Percentiles rank a stretch among this genome's conserved stretches.
phyloP scores from a whole-genome alignment of 2,888 invertebrate genomes.

The Thecophora atra region DNA sequence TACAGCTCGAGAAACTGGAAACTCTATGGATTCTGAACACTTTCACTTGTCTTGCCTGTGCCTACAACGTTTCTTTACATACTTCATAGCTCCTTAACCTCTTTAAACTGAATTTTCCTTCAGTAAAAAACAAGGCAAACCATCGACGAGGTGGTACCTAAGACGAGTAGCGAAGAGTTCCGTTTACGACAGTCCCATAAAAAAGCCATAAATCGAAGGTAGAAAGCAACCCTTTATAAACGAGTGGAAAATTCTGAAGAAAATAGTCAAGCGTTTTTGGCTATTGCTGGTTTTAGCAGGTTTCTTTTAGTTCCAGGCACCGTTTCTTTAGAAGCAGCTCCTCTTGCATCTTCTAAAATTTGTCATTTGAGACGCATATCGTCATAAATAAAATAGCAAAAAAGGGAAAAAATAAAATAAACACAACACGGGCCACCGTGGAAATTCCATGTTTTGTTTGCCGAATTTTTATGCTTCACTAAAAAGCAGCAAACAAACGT shows the following conservation, averaged over 20 bases:
- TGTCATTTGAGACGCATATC: conserved; percentile 53
- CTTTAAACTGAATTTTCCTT: no score
- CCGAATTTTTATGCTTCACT: not conserved
- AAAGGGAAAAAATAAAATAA: not conserved
- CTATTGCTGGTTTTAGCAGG: not conserved
- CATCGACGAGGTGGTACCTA: not conserved
- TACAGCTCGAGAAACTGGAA: no score
- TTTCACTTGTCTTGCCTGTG: not conserved
- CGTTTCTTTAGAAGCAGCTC: conserved; percentile 19
- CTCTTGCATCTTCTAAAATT: conserved; percentile 52
- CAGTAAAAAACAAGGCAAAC: no score
- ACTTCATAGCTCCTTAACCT: no score
- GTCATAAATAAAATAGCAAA: conserved; percentile 44
- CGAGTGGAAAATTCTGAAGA: conserved; percentile 1
- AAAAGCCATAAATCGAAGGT: conserved; percentile 55
- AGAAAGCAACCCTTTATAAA: conserved; percentile 51
- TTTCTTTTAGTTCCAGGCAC: not conserved
- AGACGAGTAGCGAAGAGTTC: not conserved
- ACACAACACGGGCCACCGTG: not conserved
- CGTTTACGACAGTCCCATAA: conserved; percentile 50
- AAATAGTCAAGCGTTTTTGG: conserved; percentile 7
- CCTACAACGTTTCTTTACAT: no score
- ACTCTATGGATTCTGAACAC: no score
- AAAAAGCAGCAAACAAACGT: not conserved
- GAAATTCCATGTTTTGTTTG: not conserved